phyloP scores from a whole-genome alignment of 2,113 vertebrate genomes.

The Tyto alba region DNA sequence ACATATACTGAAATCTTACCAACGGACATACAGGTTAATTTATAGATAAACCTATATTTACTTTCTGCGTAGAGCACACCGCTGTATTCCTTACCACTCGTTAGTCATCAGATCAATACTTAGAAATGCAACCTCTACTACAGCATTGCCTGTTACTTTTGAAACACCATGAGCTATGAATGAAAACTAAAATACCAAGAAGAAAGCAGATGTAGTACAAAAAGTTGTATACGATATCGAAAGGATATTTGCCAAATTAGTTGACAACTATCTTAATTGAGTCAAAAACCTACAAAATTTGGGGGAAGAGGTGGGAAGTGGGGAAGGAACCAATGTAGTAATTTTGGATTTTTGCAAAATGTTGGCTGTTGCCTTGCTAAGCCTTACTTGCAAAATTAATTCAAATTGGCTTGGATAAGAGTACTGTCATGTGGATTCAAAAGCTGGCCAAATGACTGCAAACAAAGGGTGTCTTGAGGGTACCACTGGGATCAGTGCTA shows the following conservation, averaged over 20 bases:
- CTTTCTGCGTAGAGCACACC: background rate
- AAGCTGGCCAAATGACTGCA: slow-evolving; percentile 47
- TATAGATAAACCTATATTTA: background rate
- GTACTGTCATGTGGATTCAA: slow-evolving; percentile 47
- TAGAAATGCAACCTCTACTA: background rate
- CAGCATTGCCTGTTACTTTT: background rate
- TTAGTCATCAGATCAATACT: background rate
- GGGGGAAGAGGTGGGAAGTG: accelerated
- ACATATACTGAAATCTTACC: background rate
- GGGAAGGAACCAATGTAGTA: background rate
- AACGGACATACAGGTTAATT: background rate
- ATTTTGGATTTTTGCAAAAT: background rate
- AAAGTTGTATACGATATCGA: background rate
- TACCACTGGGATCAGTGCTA: slow-evolving; percentile 37
- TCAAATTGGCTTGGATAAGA: slow-evolving; percentile 45
- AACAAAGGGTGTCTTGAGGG: slow-evolving; percentile 50
- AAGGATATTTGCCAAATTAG: background rate
- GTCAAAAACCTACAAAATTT: background rate
- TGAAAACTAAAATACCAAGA: background rate
- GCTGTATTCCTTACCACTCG: background rate
- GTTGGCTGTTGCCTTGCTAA: background rate
- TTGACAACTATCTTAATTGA: background rate
- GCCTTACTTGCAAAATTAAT: slow-evolving; percentile 36
- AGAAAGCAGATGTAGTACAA: background rate
- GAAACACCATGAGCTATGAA: background rate